Evolutionary conservation across 2,113 vertebrate species (phyloP).

Genomic region (Hippocampus abdominalis): DNA sequence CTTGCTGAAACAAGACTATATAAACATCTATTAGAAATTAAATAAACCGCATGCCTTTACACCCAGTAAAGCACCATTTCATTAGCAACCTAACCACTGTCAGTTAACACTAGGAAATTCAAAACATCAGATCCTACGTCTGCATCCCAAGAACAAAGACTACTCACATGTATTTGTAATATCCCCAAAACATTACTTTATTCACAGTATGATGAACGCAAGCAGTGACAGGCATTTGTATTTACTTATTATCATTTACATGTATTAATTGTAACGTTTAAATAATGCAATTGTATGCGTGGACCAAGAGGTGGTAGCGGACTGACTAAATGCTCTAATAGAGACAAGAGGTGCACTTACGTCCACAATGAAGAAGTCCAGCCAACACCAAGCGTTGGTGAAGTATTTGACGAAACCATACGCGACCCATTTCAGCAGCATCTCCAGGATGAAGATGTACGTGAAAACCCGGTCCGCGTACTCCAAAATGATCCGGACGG

Average conservation of each 20-base stretch:
- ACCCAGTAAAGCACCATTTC: background rate
- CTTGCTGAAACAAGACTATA: background rate
- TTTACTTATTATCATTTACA: background rate
- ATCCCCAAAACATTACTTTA: background rate
- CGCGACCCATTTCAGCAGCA: slow-evolving; percentile 97
- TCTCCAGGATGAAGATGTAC: slow-evolving; percentile 99
- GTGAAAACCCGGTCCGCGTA: slow-evolving; percentile 96
- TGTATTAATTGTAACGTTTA: background rate
- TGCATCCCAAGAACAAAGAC: background rate
- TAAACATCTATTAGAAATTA: background rate
- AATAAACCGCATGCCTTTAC: slow-evolving; percentile 19
- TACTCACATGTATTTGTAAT: background rate
- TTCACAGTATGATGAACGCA: background rate
- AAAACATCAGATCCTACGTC: slow-evolving; percentile 2
- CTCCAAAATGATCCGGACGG: slow-evolving; percentile 87
- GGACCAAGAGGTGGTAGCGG: slow-evolving; percentile 37
- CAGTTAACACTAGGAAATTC: background rate
- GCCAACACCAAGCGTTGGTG: slow-evolving; percentile 99
- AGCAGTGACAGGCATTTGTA: background rate
- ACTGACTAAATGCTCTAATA: slow-evolving; percentile 7
- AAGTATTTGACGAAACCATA: slow-evolving; percentile 98
- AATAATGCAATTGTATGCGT: slow-evolving; percentile 10
- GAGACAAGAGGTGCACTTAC: slow-evolving; percentile 76
- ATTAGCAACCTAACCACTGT: slow-evolving; percentile 2
- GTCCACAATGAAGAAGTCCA: slow-evolving; percentile 99